Evolutionary conservation across 2,888 invertebrate species (phyloP), one percentile per base, ranked within the genome.

Genomic region (Andrena flavipes): DNA sequence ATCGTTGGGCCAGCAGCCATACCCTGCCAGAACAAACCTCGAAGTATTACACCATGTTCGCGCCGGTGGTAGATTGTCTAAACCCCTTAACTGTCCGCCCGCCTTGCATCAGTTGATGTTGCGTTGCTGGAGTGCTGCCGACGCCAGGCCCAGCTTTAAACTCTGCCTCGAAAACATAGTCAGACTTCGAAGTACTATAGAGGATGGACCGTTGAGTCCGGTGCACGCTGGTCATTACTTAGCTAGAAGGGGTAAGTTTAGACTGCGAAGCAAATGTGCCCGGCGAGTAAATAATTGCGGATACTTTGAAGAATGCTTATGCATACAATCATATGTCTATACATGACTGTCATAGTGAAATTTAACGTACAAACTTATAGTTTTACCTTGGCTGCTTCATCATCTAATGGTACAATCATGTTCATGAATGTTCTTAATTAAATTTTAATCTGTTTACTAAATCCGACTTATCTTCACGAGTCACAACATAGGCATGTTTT

Each of bases 1-100:
- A 92, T 98, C 99, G 0, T 94, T 99, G 68, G 99, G 99, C 0
- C 98, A 99, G 92, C 98, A 99, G 93, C 99, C 99, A 0, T 99
- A 99, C 94, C 98, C 98, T 6, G 98, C 98, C 10, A 95, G 98
- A 84, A 97, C 97, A 78, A 99, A 99, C 94, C 95, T 97, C 16
- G 98, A 99, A 93, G 99, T 99, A 33, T 94, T 99, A 77, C 96
- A 97, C 89, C 98, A 97, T 93, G 98, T 99, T 8, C 96, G 98
- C 84, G 96, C 96, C 2, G 98, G 99, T 0, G 99, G 99, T 35
- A 95, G 97, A 60, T 95, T 98, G n/a, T 96, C 97, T 48, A 95
- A 97, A 88, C 98, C 98, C 4, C 95, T 96, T 5, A 97, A 97
- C 92, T 99, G 99, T 93, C 98, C 99, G 0, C 96, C 97, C 33